Base-by-base conservation (phyloP, 2,888 invertebrate species). In the Acleris sparsana region DNA sequence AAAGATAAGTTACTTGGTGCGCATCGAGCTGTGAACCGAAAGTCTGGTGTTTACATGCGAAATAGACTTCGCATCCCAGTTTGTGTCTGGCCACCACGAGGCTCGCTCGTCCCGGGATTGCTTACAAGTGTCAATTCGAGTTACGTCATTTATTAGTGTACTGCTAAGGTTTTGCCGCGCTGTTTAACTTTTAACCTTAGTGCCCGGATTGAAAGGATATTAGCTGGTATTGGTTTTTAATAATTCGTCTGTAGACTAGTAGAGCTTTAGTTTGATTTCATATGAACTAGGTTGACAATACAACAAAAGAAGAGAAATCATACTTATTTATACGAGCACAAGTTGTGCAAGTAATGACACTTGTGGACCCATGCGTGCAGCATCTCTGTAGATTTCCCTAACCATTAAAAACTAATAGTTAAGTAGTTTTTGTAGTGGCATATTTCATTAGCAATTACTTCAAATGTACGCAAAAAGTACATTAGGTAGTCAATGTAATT, bases 21-120 rank as follows among this genome's bases (percentile, higher is more conserved):
- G 92, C 89, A 92, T 90, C 92, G 91, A 89, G 82, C 83, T 88
- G 90, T 91, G 89, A 92, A 91, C 92, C 91, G 92, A 92, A 92
- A 92, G 92, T 89, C 86, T 87, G 83, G 84, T 86, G 92, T 91
- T 89, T 89, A 89, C 89, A 88, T 88, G 91, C 91, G 86, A 89
- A 92, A 88, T 86, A 84, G 78, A 77, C 83, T 80, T 72, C 71
- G 80, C 79, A 88, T 83, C 86, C 85, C 92, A 92, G 92, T 92
- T 75, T 73, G 87, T 78, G 86, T 83, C 85, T 75, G 85, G 79
- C 87, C 79, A 79, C 83, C 85, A 83, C 78, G 77, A 82, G 83
- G 78, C 82, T 73, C 85, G 80, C 85, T 85, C 80, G 87, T 85
- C 76, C 72, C 74, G 76, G 79, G 76, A 74, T 77, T 73, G 62